phyloP scores from a whole-genome alignment of 2,797 vertebrate genomes.

The Spea hammondii region DNA sequence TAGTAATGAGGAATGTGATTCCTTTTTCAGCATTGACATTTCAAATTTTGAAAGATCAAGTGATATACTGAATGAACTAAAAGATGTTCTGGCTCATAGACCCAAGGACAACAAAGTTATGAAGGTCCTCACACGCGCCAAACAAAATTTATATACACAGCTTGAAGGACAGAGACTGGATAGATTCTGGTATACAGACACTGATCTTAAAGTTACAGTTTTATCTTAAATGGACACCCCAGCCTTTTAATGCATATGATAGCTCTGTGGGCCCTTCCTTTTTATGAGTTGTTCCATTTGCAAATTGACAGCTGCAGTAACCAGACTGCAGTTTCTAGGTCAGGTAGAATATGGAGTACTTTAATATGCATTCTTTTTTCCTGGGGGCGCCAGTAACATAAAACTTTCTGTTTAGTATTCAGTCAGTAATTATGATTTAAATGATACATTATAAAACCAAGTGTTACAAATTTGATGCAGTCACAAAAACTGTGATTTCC shows the following conservation, averaged over 20 bases:
- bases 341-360: too few species aligned
- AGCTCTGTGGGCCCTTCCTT: too few species aligned
- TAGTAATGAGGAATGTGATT: background rate
- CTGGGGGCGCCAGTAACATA: too few species aligned
- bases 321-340: too few species aligned
- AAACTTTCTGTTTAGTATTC: background rate
- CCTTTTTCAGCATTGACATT: slow-evolving; percentile 23
- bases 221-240: background rate
- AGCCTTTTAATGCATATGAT: too few species aligned
- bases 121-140: slow-evolving; percentile 11
- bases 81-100: slow-evolving; percentile 16
- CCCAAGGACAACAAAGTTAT: slow-evolving; percentile 36
- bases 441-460: slow-evolving; percentile 21
- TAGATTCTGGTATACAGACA: slow-evolving; percentile 2
- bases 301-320: too few species aligned
- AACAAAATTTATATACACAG: slow-evolving; percentile 11
- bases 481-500: slow-evolving; percentile 17
- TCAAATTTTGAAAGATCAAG: slow-evolving; percentile 31
- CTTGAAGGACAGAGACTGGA: background rate
- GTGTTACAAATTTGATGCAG: slow-evolving; percentile 21
- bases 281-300: too few species aligned
- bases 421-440: slow-evolving; percentile 14
- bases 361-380: too few species aligned
- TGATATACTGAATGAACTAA: slow-evolving; percentile 10
- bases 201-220: background rate